Conservation (phyloP, 2,888 invertebrate genomes). For the Chorisops tibialis region DNA sequence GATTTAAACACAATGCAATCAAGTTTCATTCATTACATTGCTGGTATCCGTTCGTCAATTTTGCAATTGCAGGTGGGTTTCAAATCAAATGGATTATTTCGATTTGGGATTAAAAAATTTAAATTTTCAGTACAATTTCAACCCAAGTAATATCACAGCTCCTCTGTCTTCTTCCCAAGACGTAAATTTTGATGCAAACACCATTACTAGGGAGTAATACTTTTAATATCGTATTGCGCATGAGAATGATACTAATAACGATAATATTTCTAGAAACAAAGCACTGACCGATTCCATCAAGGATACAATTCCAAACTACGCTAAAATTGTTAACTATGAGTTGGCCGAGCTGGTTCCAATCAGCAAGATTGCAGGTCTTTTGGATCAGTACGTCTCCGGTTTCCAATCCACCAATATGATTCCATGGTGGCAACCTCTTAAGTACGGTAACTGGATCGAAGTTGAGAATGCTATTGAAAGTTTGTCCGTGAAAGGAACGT, state of each 20-base stretch:
- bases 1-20: conserved; percentile 2
- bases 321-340: not conserved
- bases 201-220: too few relatives aligned
- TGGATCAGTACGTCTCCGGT: not conserved
- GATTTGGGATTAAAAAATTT: too few relatives aligned
- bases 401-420: not conserved
- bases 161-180: too few relatives aligned
- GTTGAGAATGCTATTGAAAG: conserved; percentile 7
- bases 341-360: not conserved
- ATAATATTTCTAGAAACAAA: not conserved
- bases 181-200: too few relatives aligned
- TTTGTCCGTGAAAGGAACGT: not conserved
- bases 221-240: too few relatives aligned
- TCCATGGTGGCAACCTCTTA: conserved; percentile 10
- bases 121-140: too few relatives aligned
- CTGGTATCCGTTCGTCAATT: not conserved
- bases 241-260: too few relatives aligned
- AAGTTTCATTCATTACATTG: conserved; percentile 3
- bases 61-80: not conserved
- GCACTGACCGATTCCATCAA: not conserved
- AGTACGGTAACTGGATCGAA: conserved; percentile 10
- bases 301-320: not conserved
- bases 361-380: not conserved
- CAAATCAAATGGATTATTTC: not conserved
- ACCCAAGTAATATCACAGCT: too few relatives aligned